phyloP scores from a whole-genome alignment of 2,113 vertebrate species.

The Labrus mixtus region DNA sequence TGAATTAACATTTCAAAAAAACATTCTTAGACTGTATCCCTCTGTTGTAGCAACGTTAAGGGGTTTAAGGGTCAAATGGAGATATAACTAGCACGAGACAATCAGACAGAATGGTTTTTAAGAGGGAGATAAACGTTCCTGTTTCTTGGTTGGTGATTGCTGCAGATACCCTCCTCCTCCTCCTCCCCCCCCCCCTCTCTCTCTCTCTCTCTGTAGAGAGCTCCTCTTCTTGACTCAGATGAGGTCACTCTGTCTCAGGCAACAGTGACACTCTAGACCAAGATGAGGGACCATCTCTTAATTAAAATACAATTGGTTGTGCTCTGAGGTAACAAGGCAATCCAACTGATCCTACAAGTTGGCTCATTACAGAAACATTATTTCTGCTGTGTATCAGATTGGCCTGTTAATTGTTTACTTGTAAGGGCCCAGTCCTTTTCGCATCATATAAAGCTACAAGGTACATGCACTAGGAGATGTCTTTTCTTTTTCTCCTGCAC shows the following conservation, averaged over 20 bases:
- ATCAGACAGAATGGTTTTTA: conserved; percentile 17
- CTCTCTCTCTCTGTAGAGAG: conserved; percentile 25
- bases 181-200: conserved; percentile 8
- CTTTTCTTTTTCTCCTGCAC: conserved; percentile 22
- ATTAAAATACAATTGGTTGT: conserved; percentile 82
- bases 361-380: conserved; percentile 65
- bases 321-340: conserved; percentile 56
- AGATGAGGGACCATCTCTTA: conserved; percentile 81
- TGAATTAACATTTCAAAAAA: background rate
- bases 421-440: conserved; percentile 11
- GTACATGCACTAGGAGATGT: background rate
- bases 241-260: conserved; percentile 80
- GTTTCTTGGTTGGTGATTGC: conserved; percentile 48
- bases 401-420: conserved; percentile 52
- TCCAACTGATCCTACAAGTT: conserved; percentile 71
- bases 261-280: conserved; percentile 81
- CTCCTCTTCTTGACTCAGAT: conserved; percentile 50
- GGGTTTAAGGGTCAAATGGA: conserved; percentile 40
- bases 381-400: conserved; percentile 39
- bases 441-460: conserved; percentile 24
- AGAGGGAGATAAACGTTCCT: conserved; percentile 43
- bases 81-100: conserved; percentile 34
- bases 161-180: conserved; percentile 8
- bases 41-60: conserved; percentile 18
- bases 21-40: background rate